Evolutionary conservation across 1,140 invertebrate genomes (phyloP).

Genomic region (Pseudachorutes palmiensis): DNA sequence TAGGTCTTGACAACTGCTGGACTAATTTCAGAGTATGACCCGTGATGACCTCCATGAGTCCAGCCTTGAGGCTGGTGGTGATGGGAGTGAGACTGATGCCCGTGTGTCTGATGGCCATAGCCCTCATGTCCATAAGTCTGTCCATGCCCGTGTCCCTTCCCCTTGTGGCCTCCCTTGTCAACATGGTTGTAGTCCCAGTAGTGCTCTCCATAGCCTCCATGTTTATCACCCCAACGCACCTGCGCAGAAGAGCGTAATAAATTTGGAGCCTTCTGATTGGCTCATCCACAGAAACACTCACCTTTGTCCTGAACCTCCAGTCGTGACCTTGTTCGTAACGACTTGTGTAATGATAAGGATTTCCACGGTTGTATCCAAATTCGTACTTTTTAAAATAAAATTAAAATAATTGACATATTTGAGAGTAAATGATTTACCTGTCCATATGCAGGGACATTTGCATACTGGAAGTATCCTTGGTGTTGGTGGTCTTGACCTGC

Average conservation of each 20-base stretch:
- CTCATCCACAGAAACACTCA: too few species aligned
- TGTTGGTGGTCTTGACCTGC: conserved; percentile 19
- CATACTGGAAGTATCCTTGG: conserved; percentile 42
- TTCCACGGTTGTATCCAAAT: conserved; percentile 42
- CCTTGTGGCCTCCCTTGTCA: conserved; percentile 30
- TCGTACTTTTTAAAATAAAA: conserved; percentile 39
- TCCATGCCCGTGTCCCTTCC: conserved; percentile 16
- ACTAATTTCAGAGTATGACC: conserved; percentile 17
- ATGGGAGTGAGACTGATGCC: background rate
- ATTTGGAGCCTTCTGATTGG: conserved; percentile 1
- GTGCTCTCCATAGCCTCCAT: conserved; percentile 43
- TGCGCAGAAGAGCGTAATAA: conserved; percentile 18
- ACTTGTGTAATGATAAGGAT: conserved; percentile 42
- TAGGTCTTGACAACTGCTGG: conserved; percentile 14
- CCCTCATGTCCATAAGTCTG: conserved; percentile 11
- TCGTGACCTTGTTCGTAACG: conserved; percentile 42
- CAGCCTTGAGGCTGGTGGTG: background rate
- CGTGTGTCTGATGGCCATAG: background rate
- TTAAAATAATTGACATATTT: background rate
- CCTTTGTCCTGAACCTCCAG: conserved; percentile 42
- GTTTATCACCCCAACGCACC: conserved; percentile 43
- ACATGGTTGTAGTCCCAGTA: conserved; percentile 44
- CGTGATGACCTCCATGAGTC: conserved; percentile 18
- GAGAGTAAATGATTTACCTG: background rate
- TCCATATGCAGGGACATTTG: conserved; percentile 41